Conservation (phyloP, 64 coral and sea anemone species). For the Actinia tenebrosa region DNA sequence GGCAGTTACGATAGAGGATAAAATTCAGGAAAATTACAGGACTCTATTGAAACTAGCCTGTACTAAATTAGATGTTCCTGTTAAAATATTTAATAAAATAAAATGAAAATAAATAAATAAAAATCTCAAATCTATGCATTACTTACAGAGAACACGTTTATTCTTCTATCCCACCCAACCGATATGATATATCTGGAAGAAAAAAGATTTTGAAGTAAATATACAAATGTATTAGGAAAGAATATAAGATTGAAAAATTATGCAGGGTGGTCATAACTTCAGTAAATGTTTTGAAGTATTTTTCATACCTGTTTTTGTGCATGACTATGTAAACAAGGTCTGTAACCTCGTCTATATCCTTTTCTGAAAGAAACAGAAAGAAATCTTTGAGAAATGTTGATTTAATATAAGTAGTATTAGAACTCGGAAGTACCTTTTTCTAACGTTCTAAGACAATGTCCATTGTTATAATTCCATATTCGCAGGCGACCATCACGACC, state of each 20-base stretch:
- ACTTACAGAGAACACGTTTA: conserved; percentile 97
- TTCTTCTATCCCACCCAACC: conserved; percentile 97
- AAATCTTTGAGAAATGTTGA: neutral
- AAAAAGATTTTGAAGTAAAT: neutral
- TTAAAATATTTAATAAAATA: neutral
- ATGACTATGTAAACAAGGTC: conserved; percentile 90
- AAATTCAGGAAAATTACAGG: too few relatives aligned
- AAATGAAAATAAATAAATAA: neutral
- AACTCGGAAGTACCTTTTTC: conserved; percentile 66
- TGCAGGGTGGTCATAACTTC: too few relatives aligned
- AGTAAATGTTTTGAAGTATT: too few relatives aligned
- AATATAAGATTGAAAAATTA: neutral
- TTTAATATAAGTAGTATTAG: too few relatives aligned
- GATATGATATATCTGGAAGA: conserved; percentile 92
- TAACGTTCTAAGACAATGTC: conserved; percentile 83
- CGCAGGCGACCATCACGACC: conserved; percentile 85
- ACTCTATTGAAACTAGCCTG: too few relatives aligned
- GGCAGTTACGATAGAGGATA: too few relatives aligned
- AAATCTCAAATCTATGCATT: neutral
- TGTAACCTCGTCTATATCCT: conserved; percentile 87
- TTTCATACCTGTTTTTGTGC: conserved; percentile 91
- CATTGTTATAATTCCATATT: conserved; percentile 99
- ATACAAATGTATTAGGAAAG: neutral
- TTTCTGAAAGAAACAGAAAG: conserved; percentile 52
- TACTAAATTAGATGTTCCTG: too few relatives aligned